Base-by-base conservation (phyloP, 2,888 invertebrate species). In the Philopedon plagiatum region DNA sequence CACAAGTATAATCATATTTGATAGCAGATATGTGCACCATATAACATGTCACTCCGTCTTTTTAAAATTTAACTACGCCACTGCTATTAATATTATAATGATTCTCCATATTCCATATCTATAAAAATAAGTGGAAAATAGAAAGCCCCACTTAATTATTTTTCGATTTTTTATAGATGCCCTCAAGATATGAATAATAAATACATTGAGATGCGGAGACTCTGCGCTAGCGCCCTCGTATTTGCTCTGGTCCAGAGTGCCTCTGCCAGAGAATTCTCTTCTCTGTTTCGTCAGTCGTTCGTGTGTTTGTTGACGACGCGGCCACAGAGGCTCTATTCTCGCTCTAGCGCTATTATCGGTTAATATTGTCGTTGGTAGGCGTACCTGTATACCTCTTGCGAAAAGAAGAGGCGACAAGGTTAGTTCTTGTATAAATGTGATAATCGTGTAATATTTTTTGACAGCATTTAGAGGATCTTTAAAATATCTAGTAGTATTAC, bases 211-310 rank as follows among this genome's bases (percentile, higher is more conserved):
- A 70, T 58, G 58, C 57, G 58, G 44, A 64, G 57, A 49, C 49
- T 70, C 66, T 72, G 72, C 72, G 72, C 72, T 66, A 67, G 72
- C 72, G 72, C 72, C 57, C 41, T 70, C 39, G 32, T 49, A 26
- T 63, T 37, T 56, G 63, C 54, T 56, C 44, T 72, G 72, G 72
- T 72, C 72, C 72, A 72, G 67, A 72, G 46, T 57, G 60, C 29
- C 67, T 49, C 57, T 62, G 66, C 57, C 72, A 61, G 72, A 71
- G 66, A 62, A 60, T 23, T 21, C 21, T 41, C 54, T 54, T 57
- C 62, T 66, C 71, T 46, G 26, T 63, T 63, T 56, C 23, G 56
- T 26, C 60, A 72, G 72, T 72, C 29, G 46, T 67, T 62, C 67
- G 72, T 63, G 72, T 39, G 37, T 62, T 63, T 37, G 41, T 9